phyloP scores from a whole-genome alignment of 1,140 invertebrate species.

The Drosophila tsacasi region DNA sequence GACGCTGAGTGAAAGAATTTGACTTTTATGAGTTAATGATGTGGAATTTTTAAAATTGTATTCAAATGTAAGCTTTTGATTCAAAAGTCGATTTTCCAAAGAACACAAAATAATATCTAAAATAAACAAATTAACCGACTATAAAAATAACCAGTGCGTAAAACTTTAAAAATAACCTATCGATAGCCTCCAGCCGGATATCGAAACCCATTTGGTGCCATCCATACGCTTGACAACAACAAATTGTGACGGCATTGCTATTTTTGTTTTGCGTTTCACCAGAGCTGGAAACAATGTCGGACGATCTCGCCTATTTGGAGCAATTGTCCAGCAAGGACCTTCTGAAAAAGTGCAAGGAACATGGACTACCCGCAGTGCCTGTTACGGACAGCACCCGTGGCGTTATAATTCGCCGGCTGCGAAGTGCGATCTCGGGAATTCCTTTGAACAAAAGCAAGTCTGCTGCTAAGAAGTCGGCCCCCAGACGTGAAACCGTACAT shows the following conservation, averaged over 20 bases:
- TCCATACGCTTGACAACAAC: neutral
- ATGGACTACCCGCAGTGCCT: conserved; percentile 69
- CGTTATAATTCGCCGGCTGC: conserved; percentile 63
- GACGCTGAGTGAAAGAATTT: too few relatives aligned
- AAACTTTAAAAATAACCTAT: neutral
- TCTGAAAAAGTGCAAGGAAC: conserved; percentile 69
- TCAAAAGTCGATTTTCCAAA: too few relatives aligned
- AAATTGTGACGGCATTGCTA: conserved; percentile 72
- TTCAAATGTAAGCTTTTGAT: too few relatives aligned
- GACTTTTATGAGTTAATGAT: too few relatives aligned
- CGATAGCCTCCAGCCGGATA: neutral
- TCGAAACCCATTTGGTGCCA: neutral
- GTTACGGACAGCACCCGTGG: conserved; percentile 71
- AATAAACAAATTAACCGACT: too few relatives aligned
- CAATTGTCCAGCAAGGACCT: conserved; percentile 66
- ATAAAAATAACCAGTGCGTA: neutral
- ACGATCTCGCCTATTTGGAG: conserved; percentile 61
- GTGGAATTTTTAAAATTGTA: too few relatives aligned
- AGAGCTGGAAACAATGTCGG: conserved; percentile 58
- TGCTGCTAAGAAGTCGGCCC: conserved; percentile 28
- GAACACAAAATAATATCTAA: too few relatives aligned
- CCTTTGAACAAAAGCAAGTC: conserved; percentile 52
- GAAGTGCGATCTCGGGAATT: conserved; percentile 50
- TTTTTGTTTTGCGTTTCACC: conserved; percentile 67
- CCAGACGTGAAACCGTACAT: conserved; percentile 69